These are phyloP conservation scores for Panonychus citri DNA, from an alignment of 1,140 invertebrate species.

Conservation along the genomic window DNA sequence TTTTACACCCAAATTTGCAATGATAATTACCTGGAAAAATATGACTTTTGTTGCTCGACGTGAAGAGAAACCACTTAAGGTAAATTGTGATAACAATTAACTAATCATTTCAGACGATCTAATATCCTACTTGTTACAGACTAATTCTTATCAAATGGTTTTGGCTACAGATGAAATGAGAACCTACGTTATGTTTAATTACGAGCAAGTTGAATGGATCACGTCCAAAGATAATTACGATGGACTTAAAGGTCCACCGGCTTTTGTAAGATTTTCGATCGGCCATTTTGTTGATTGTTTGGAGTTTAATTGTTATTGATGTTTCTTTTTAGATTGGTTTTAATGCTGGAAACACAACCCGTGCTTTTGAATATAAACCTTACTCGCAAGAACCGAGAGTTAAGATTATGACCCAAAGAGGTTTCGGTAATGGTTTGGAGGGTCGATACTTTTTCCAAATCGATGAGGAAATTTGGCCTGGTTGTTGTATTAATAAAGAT, in stretches of 20 bases:
- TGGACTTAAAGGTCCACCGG: slow-evolving; percentile 61
- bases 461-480: slow-evolving; percentile 75
- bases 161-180: slow-evolving; percentile 77
- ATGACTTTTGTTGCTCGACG: slow-evolving; percentile 44
- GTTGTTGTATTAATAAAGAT: slow-evolving; percentile 39
- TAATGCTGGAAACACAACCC: slow-evolving; percentile 80
- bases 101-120: too few species aligned
- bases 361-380: slow-evolving; percentile 63
- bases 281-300: not conserved
- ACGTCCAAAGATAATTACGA: slow-evolving; percentile 48
- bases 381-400: slow-evolving; percentile 68
- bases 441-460: slow-evolving; percentile 81
- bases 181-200: slow-evolving; percentile 84
- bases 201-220: slow-evolving; percentile 65
- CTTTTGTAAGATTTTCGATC: slow-evolving; percentile 42
- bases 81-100: not conserved
- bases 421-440: slow-evolving; percentile 61
- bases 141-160: slow-evolving; percentile 82
- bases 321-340: slow-evolving; percentile 40
- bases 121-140: slow-evolving; percentile 29
- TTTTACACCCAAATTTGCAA: slow-evolving; percentile 62
- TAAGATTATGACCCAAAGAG: slow-evolving; percentile 49
- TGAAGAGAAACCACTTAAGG: not conserved
- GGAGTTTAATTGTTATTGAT: not conserved
- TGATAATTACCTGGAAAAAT: slow-evolving; percentile 88